Evolutionary conservation across 2,888 invertebrate genomes (phyloP), one percentile per base, ranked within the genome.

Genomic region (Apantesis nais): DNA sequence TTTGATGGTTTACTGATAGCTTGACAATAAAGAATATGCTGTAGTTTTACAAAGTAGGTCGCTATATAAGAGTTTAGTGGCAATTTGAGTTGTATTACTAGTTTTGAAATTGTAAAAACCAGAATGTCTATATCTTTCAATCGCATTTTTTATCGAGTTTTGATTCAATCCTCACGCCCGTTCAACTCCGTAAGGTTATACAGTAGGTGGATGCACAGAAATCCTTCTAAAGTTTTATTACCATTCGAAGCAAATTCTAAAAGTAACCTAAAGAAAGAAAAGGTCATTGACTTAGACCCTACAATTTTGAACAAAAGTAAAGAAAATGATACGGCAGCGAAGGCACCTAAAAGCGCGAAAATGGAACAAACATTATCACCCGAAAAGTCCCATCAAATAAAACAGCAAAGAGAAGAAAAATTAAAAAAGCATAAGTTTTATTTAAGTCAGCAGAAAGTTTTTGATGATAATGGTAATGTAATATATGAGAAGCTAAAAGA

Each of bases 401-500:
- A 86, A 84, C 78, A 81, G 34, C 91, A 89, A 78, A 88, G 88
- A 75, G 85, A 90, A 67, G 86, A 88, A 67, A 87, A 88, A 72
- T 68, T 89, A 37, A 88, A 89, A 72, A 90, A 91, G 76, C 86
- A 85, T 67, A 89, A 89, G 68, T 89, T 92, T 80, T 89, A 89
- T 85, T 81, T 91, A 7, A 88, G 86, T 67, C 88, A 93, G 80
- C 83, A 92, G 79, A 95, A 95, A 81, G 92, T 95, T 4, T 95
- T 96, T 84, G 93, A 95, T 87, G 90, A 94, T 71, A 91, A 95
- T 71, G 95, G 95, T 70, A 95, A 96, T 79, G 89, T 96, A 69
- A 91, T 96, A 71, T 97, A 96, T 86, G 95, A 95, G 66, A 97
- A 96, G 86, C 90, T 97, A 70, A 93, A 95, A 64, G 93, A 96